Conservation (phyloP, 2,888 invertebrate genomes). For the Elgonia sp. region DNA sequence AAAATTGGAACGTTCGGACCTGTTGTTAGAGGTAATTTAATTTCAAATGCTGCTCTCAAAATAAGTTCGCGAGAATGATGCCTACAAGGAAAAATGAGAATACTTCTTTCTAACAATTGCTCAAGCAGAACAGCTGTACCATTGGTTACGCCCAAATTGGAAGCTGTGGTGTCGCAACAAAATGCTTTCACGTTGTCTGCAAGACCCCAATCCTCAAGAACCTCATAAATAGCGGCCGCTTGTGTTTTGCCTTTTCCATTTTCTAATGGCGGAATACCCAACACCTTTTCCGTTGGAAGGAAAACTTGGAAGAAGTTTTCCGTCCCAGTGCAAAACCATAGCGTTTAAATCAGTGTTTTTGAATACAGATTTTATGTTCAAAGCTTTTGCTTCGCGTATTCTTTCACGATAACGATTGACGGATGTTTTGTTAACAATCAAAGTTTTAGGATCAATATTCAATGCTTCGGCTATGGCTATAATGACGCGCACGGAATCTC, state of each 20-base stretch:
- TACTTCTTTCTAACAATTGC: neutral
- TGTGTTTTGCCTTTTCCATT: neutral
- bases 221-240: neutral
- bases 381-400: slow-evolving; percentile 8
- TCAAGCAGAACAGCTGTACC: neutral
- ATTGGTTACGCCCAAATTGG: neutral
- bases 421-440: slow-evolving; percentile 20
- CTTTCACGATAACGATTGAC: slow-evolving; percentile 8
- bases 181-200: slow-evolving; percentile 4
- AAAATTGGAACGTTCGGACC: slow-evolving; percentile 40
- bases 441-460: neutral
- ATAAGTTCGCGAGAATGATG: too few relatives aligned
- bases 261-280: slow-evolving; percentile 22
- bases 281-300: slow-evolving; percentile 40
- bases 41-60: too few relatives aligned
- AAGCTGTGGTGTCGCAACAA: neutral
- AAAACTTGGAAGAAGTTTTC: slow-evolving; percentile 54
- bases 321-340: slow-evolving; percentile 54
- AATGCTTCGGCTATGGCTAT: slow-evolving; percentile 19
- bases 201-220: neutral
- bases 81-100: too few relatives aligned
- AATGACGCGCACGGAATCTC: slow-evolving; percentile 18
- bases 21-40: neutral
- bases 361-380: slow-evolving; percentile 10
- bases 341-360: slow-evolving; percentile 13